These are phyloP conservation scores for Haplochromis burtoni DNA, from an alignment of 2,113 vertebrate species.

Conservation along the genomic window DNA sequence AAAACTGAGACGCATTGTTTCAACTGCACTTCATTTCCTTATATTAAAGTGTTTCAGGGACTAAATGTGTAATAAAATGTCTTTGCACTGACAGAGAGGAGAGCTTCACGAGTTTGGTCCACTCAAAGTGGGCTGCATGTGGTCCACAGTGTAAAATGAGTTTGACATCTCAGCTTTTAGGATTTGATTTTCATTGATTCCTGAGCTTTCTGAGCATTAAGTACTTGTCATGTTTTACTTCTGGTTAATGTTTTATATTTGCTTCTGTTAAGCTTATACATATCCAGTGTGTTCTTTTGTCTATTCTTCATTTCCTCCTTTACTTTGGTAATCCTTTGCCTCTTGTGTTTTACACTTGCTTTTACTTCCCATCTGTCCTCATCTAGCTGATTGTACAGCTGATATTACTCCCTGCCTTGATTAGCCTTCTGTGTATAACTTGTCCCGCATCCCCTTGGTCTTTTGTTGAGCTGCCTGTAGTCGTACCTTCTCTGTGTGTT, in stretches of 20 bases:
- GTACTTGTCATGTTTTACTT: neutral
- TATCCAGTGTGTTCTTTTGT: neutral
- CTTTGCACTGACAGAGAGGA: neutral
- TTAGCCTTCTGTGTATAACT: neutral
- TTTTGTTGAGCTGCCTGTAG: neutral
- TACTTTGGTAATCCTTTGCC: neutral
- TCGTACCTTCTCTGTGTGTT: neutral
- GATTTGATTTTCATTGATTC: neutral
- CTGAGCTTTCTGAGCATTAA: neutral
- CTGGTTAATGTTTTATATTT: neutral
- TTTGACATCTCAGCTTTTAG: neutral
- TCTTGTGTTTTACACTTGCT: neutral
- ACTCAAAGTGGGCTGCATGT: neutral
- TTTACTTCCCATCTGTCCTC: neutral
- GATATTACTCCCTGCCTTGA: neutral
- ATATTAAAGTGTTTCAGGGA: neutral
- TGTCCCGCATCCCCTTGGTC: neutral
- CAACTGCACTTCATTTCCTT: neutral
- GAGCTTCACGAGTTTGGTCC: neutral
- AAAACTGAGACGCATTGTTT: neutral
- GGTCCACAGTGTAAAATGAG: neutral
- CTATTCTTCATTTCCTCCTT: neutral
- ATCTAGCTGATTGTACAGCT: neutral
- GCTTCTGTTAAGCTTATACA: neutral
- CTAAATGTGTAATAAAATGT: neutral